These are phyloP conservation scores for Caenorhabditis becei DNA, from an alignment of 2,888 invertebrate genomes.

Conservation along the genomic window DNA sequence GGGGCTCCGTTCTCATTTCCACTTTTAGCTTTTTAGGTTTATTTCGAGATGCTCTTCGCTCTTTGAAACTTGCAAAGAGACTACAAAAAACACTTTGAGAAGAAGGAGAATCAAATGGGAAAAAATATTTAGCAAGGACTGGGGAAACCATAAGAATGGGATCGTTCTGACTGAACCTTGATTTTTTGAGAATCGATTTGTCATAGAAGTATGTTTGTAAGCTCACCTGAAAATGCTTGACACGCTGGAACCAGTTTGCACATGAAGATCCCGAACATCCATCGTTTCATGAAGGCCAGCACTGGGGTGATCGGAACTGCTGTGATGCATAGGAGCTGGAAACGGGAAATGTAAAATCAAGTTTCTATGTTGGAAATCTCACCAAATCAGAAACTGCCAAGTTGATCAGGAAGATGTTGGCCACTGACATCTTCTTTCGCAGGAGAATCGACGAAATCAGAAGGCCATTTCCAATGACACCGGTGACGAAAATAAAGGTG, in stretches of 20 bases:
- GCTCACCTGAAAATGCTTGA: slow-evolving; percentile 86
- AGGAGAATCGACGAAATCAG: slow-evolving; percentile 75
- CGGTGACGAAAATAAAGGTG: slow-evolving; percentile 77
- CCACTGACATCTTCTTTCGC: slow-evolving; percentile 77
- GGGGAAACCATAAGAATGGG: too few species aligned
- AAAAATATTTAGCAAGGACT: too few species aligned
- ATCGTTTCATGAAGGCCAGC: slow-evolving; percentile 91
- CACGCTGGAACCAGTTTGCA: slow-evolving; percentile 95
- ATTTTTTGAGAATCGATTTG: too few species aligned
- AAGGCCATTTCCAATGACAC: slow-evolving; percentile 80
- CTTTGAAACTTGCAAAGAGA: too few species aligned
- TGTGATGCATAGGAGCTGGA: slow-evolving; percentile 89
- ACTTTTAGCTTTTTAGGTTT: too few species aligned
- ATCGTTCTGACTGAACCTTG: too few species aligned
- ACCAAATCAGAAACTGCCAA: slow-evolving; percentile 93
- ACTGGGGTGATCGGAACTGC: slow-evolving; percentile 97
- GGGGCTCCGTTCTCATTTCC: not conserved
- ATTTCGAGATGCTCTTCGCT: too few species aligned
- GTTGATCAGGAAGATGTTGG: slow-evolving; percentile 95
- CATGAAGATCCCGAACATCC: slow-evolving; percentile 93
- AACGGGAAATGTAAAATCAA: not conserved
- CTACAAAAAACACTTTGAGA: too few species aligned
- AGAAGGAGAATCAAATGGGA: too few species aligned
- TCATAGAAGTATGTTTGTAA: too few species aligned
- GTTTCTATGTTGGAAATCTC: slow-evolving; percentile 10